Evolutionary conservation across 1,140 invertebrate species (phyloP).

Genomic region (Aethina tumida): DNA sequence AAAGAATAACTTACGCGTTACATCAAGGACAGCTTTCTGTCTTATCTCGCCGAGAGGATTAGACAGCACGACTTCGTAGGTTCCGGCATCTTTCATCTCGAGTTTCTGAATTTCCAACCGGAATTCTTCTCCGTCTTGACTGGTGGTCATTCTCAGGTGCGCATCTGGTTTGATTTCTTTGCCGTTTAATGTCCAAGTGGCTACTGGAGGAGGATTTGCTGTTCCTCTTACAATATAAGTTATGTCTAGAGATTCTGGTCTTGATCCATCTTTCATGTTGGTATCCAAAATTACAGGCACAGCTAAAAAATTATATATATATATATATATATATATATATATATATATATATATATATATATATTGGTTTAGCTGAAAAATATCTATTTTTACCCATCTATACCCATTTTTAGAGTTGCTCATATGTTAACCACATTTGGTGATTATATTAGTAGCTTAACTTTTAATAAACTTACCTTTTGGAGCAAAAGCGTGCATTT

Average conservation of each 20-base stretch:
- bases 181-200: conserved; percentile 67
- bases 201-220: conserved; percentile 64
- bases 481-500: background rate
- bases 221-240: conserved; percentile 60
- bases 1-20: conserved; percentile 52
- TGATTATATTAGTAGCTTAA: conserved; percentile 3
- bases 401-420: conserved; percentile 3
- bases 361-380: too few species aligned
- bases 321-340: too few species aligned
- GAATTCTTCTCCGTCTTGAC: conserved; percentile 61
- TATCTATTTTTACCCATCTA: too few species aligned
- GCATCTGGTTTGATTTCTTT: conserved; percentile 26
- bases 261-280: conserved; percentile 60
- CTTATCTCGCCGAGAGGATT: conserved; percentile 67
- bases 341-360: too few species aligned
- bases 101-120: conserved; percentile 58
- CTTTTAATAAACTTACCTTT: background rate
- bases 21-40: conserved; percentile 55
- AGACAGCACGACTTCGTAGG: conserved; percentile 63
- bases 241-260: conserved; percentile 64
- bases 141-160: conserved; percentile 42
- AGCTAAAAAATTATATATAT: conserved; percentile 52
- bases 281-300: conserved; percentile 61
- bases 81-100: conserved; percentile 60
- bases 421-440: background rate